Conservation (phyloP, 1,140 invertebrate species). For the Plutomurus gul region DNA sequence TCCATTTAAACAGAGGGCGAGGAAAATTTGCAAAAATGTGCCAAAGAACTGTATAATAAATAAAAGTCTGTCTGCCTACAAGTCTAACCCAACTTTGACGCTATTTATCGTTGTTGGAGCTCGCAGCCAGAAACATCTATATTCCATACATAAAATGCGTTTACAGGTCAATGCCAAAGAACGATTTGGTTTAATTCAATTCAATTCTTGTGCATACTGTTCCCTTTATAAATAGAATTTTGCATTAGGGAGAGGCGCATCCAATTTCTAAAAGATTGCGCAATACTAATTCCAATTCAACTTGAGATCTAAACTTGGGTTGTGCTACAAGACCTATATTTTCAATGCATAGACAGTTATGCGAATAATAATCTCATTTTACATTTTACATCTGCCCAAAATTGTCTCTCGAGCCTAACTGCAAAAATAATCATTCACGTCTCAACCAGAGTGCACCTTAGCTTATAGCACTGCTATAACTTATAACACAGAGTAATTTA, state of each 20-base stretch:
- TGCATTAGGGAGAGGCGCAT: constrained; percentile 4
- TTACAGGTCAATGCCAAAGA: constrained; percentile 23
- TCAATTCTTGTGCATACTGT: background rate
- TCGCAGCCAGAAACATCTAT: constrained; percentile 2
- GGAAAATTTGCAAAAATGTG: constrained; percentile 8
- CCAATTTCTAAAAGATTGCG: constrained; percentile 16
- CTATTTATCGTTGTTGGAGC: background rate
- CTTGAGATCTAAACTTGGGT: too few relatives aligned
- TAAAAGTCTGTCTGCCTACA: background rate
- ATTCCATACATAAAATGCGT: background rate
- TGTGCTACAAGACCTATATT: too few relatives aligned
- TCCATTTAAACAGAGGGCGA: constrained; percentile 4
- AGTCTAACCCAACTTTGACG: background rate
- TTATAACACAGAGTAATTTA: too few relatives aligned
- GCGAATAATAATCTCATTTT: too few relatives aligned
- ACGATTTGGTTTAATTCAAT: constrained; percentile 19
- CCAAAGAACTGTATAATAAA: constrained; percentile 17
- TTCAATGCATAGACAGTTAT: too few relatives aligned
- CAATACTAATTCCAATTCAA: background rate
- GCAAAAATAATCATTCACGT: too few relatives aligned
- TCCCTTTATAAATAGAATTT: too few relatives aligned
- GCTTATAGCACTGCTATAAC: too few relatives aligned
- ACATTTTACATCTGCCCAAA: too few relatives aligned
- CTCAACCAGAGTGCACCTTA: too few relatives aligned
- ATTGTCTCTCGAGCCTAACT: too few relatives aligned